A percentile compares a stretch with the other conserved stretches of the same genome.
These are phyloP conservation scores for Dichetophora obliterata DNA, from an alignment of 2,888 invertebrate species.

Conservation along the genomic window DNA sequence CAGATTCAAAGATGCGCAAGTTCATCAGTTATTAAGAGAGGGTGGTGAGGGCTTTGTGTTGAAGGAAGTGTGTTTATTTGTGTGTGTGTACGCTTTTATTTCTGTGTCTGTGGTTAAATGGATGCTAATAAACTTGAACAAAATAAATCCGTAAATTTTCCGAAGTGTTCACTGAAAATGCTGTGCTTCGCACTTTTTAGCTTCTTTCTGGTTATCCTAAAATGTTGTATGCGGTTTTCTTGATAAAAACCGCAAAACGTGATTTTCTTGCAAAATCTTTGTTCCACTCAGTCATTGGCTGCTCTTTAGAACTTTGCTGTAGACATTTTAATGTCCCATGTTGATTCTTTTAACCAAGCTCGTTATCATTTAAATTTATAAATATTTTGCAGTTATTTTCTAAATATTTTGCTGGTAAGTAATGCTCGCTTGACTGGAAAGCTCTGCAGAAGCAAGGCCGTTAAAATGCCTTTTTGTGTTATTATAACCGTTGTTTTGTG, in stretches of 20 bases:
- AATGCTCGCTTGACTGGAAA: no score
- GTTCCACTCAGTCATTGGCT: background rate
- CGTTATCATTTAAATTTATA: no score
- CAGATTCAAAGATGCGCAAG: background rate
- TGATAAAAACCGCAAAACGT: constrained; percentile 46
- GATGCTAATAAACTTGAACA: constrained; percentile 23
- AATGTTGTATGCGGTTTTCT: constrained; percentile 38
- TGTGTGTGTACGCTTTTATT: background rate
- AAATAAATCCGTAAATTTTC: constrained; percentile 1
- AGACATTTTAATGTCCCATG: background rate
- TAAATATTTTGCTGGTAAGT: no score
- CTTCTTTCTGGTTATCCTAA: background rate
- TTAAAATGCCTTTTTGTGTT: no score
- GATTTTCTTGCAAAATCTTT: constrained; percentile 49
- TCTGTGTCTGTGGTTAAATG: background rate
- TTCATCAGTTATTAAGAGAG: background rate
- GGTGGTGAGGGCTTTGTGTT: background rate
- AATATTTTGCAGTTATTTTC: no score
- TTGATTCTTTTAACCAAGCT: background rate
- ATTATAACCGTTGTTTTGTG: no score
- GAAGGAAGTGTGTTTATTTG: background rate
- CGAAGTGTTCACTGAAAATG: background rate
- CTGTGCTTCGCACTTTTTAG: no score
- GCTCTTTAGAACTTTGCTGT: background rate
- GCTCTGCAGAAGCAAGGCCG: no score